Conservation (phyloP, 2,113 vertebrate genomes). For the Capreolus pygargus region DNA sequence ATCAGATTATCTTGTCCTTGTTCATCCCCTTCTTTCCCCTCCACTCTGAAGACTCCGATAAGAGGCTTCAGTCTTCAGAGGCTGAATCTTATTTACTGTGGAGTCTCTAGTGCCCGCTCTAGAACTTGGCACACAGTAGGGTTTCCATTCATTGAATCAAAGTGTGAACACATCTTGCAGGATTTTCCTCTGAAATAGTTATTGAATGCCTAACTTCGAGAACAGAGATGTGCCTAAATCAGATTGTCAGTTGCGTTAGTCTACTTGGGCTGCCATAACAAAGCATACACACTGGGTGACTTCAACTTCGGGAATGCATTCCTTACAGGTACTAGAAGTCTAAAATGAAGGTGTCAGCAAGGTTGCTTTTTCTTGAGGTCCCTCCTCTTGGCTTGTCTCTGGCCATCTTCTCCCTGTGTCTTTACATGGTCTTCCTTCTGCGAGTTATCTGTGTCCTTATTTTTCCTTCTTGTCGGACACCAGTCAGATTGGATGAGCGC, state of each 20-base stretch:
- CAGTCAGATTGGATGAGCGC: not conserved
- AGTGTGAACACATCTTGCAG: not conserved
- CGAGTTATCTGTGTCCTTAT: not conserved
- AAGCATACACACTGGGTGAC: not conserved
- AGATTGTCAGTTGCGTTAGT: not conserved
- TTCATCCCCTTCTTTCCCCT: not conserved
- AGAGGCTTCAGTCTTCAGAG: too few relatives aligned
- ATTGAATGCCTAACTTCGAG: not conserved
- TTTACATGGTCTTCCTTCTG: not conserved
- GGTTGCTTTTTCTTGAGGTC: not conserved
- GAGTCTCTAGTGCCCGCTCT: not conserved
- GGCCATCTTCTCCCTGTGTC: not conserved
- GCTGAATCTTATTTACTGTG: not conserved
- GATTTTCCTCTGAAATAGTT: not conserved
- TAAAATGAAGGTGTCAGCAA: not conserved
- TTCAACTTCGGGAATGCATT: not conserved
- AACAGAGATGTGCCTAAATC: not conserved
- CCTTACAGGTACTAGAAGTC: not conserved
- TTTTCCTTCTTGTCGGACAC: not conserved
- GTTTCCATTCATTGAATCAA: not conserved
- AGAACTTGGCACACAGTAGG: not conserved
- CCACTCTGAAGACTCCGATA: not conserved
- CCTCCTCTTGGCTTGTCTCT: not conserved
- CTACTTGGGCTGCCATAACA: not conserved
- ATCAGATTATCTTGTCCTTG: accelerated